These are phyloP conservation scores for Tachuris rubrigastra DNA, from an alignment of 2,113 vertebrate genomes.

Conservation along the genomic window DNA sequence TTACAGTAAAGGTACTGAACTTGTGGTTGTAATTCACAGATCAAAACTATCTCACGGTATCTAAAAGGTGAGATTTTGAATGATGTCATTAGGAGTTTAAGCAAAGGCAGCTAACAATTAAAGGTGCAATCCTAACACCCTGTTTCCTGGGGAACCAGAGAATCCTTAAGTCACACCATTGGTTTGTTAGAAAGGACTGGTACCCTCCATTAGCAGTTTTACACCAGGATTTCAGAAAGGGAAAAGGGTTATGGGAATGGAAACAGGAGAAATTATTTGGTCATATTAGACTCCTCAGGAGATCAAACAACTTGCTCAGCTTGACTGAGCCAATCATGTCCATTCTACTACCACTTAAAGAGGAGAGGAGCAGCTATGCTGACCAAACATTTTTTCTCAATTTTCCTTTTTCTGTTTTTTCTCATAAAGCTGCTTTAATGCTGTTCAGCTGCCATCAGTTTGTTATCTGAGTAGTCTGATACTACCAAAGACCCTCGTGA, in stretches of 20 bases:
- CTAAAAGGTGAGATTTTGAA: background rate
- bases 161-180: background rate
- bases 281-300: background rate
- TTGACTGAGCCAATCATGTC: background rate
- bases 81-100: background rate
- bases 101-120: background rate
- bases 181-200: background rate
- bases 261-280: background rate
- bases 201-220: background rate
- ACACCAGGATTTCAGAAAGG: background rate
- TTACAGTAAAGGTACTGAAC: background rate
- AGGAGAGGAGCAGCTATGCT: background rate
- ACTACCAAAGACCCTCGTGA: background rate
- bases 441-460: background rate
- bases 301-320: background rate
- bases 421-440: slow-evolving; percentile 23
- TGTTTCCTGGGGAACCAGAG: background rate
- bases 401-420: background rate
- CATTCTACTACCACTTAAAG: background rate
- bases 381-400: background rate
- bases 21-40: background rate
- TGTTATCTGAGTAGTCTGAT: background rate
- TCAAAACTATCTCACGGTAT: background rate
- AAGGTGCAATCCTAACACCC: background rate
- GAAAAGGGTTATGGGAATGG: background rate